Base-by-base conservation (phyloP, 2,888 invertebrate species). In the Falcaria lacertinaria region DNA sequence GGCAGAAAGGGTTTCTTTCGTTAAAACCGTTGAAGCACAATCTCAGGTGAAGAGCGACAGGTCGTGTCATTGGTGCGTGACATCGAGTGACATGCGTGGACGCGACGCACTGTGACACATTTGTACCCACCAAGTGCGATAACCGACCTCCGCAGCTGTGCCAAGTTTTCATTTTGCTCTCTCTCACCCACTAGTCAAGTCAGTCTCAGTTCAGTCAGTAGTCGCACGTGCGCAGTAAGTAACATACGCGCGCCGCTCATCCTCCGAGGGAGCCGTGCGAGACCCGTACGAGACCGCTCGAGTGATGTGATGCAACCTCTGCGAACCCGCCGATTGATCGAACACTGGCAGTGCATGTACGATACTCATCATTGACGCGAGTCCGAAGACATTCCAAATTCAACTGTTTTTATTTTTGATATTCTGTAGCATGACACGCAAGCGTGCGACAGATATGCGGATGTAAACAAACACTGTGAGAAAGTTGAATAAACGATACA, bases 111-210 rank as follows among this genome's bases (percentile, higher is more conserved):
- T 63, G 66, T 69, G 78, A 72, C 74, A 76, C 70, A 71, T 59
- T 66, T 65, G 69, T 57, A 17, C 52, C 67, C 66, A 63, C 52
- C 67, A 67, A 63, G 75, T 74, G 78, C 78, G 82, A 78, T 82
- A 79, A 76, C 79, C 76, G 77, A 69, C 75, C 74, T 75, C 71
- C 74, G 67, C 65, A 64, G 54, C 54, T 65, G 65, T 69, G 80
- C 79, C 80, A 79, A 84, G 80, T 77, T 80, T 82, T 78, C 66
- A 71, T 84, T 82, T 82, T 75, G 69, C 60, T 44, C 60, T 59
- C 76, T 71, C 76, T 74, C 78, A 77, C 69, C 22, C 14, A 22
- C 14, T 22, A 14, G 13, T 14, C 19, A 11, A n/a, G n/a, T n/a
- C n/a, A n/a, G n/a, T n/a, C n/a, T n/a, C n/a, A n/a, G n/a, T n/a